Base-by-base conservation (phyloP, 2,797 vertebrate species). In the Poeciliopsis turneri region DNA sequence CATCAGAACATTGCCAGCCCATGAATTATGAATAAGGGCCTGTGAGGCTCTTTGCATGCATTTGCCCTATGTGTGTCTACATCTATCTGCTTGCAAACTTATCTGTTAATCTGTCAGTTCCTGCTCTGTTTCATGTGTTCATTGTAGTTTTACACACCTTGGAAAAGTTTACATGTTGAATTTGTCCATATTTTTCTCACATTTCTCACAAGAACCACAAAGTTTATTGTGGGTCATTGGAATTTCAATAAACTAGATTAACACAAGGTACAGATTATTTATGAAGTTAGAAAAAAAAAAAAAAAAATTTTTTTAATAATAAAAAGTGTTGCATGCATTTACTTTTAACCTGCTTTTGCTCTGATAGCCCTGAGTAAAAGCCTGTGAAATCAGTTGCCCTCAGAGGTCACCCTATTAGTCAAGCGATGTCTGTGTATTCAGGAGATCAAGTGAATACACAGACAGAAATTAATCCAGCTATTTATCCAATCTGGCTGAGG, bases 21-120 rank as follows among this genome's bases (percentile, higher is more conserved):
- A 92, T 92, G 78, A 88, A 88, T 91, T 85, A 85, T 92, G 71
- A 93, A 92, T 91, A 90, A 86, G 80, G 51, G 74, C 74, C 74
- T 78, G 46, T 88, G 78, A 66, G 73, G 74, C 79, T 75, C 64
- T 68, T 72, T 47, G 41, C 30, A 30, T 85, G 53, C 70, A 46
- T 76, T 78, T 77, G 53, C 30, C 64, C 45, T 53, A 20, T 82
- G 51, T 57, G 49, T 82, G 53, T 75, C 33, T 57, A 57, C 59
- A 46, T 81, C 47, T 64, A 3, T 76, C 77, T 80, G 78, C n/a
- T 69, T 70, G 77, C 59, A 18, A 76, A 75, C 80, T 43, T 76
- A 88, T 89, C 81, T 82, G 64, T 78, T 64, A 89, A 79, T 91
- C 87, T 86, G 71, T 86, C 75, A 84, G 86, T 88, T 89, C 69